Evolutionary conservation across 2,888 invertebrate genomes (phyloP).

Genomic region (Bembecia ichneumoniformis): DNA sequence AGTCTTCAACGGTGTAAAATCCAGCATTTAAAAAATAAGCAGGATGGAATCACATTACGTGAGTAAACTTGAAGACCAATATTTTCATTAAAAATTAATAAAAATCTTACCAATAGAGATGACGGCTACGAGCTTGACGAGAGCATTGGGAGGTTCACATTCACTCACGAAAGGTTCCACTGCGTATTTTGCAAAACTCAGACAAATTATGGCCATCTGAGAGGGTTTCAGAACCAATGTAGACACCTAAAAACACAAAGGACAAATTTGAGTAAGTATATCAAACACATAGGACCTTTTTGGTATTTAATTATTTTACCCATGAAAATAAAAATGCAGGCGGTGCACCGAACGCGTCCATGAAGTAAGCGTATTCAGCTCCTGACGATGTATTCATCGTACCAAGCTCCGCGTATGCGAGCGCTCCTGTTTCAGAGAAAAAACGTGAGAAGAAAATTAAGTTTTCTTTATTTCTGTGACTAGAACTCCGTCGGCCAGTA

Average conservation of each 20-base stretch:
- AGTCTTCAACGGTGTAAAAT: too few species aligned
- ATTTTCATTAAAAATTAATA: too few species aligned
- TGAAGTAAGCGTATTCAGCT: constrained; percentile 95
- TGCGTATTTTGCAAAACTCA: constrained; percentile 94
- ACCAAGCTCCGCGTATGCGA: constrained; percentile 94
- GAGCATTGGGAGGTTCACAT: constrained; percentile 85
- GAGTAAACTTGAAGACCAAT: too few species aligned
- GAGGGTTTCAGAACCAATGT: constrained; percentile 93
- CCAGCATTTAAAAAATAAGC: too few species aligned
- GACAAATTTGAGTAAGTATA: not conserved
- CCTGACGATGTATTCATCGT: constrained; percentile 97
- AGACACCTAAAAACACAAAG: constrained; percentile 78
- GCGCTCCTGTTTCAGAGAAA: constrained; percentile 76
- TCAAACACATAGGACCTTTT: not conserved
- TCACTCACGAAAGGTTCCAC: constrained; percentile 91
- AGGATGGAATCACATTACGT: constrained; percentile 7
- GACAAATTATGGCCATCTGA: constrained; percentile 93
- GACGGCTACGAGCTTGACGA: constrained; percentile 90
- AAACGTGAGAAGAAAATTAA: constrained; percentile 11
- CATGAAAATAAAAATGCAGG: constrained; percentile 94
- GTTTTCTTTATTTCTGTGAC: too few species aligned
- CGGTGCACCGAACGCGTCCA: constrained; percentile 93
- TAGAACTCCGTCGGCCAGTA: not conserved
- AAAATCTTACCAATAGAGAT: constrained; percentile 83
- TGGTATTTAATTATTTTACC: constrained; percentile 64